A percentile compares a stretch with the other conserved stretches of the same genome.
Conservation (phyloP, 2,888 invertebrate species). For the Pristionchus japonicus region DNA sequence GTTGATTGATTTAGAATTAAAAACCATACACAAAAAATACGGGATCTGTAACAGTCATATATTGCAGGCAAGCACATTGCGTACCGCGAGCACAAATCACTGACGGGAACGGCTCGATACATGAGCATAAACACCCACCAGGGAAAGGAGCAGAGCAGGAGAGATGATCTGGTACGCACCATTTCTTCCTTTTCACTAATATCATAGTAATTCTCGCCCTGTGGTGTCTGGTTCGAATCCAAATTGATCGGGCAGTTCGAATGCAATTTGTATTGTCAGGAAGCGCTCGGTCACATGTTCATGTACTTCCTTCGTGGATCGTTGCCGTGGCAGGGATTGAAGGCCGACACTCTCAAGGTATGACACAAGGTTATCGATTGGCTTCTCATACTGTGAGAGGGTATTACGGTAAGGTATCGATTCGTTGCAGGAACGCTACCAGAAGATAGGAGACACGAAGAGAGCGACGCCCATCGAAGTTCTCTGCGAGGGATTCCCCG, state of each 20-base stretch:
- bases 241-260: not conserved
- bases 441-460: slow-evolving; percentile 99
- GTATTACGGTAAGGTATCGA: too few relatives aligned
- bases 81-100: slow-evolving; percentile 99
- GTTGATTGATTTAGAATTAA: too few relatives aligned
- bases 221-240: not conserved
- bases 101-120: slow-evolving; percentile 99
- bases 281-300: slow-evolving; percentile 99
- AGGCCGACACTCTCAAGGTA: slow-evolving; percentile 77
- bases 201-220: not conserved
- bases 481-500: slow-evolving; percentile 82
- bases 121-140: slow-evolving; percentile 99
- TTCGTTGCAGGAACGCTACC: slow-evolving; percentile 96
- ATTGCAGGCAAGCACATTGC: slow-evolving; percentile 98
- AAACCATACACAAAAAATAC: too few relatives aligned
- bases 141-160: slow-evolving; percentile 91
- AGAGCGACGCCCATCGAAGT: slow-evolving; percentile 98
- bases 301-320: slow-evolving; percentile 99
- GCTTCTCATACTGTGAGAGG: too few relatives aligned
- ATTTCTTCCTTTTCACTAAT: not conserved
- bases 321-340: slow-evolving; percentile 99
- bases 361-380: not conserved
- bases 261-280: slow-evolving; percentile 83
- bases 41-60: too few relatives aligned
- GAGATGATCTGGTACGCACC: slow-evolving; percentile 57